phyloP scores from a whole-genome alignment of 2,888 invertebrate species.

The Oconnorella tubifera region DNA sequence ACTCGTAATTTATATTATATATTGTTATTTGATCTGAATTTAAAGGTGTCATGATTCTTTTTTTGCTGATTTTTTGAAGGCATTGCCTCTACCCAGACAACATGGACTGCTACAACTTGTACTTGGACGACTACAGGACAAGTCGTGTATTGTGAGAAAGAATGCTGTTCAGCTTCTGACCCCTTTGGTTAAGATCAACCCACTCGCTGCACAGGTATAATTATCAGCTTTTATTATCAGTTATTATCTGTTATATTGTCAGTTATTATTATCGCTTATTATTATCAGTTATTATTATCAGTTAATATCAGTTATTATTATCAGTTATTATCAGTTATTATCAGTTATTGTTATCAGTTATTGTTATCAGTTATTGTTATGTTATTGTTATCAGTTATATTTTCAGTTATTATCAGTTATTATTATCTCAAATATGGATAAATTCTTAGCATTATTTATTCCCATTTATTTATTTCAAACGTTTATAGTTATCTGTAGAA shows the following conservation, averaged over 20 bases:
- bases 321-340: neutral
- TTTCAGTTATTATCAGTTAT: neutral
- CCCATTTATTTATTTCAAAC: no score
- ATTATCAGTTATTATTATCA: neutral
- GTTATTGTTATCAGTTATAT: neutral
- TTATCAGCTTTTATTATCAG: neutral
- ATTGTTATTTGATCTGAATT: no score
- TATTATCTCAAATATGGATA: neutral
- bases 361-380: neutral
- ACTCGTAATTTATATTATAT: no score
- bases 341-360: neutral
- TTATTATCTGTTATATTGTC: neutral
- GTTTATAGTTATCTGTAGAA: no score
- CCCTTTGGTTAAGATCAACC: constrained; percentile 63
- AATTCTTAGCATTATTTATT: no score
- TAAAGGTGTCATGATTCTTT: neutral
- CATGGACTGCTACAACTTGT: constrained; percentile 66
- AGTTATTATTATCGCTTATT: neutral
- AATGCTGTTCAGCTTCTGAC: constrained; percentile 74
- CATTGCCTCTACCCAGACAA: constrained; percentile 70
- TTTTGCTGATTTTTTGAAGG: constrained; percentile 36
- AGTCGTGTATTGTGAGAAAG: constrained; percentile 78
- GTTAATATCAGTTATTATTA: neutral
- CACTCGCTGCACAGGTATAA: constrained; percentile 2
- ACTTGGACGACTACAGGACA: constrained; percentile 73